Evolutionary conservation across 2,113 vertebrate genomes (phyloP).

Genomic region (Mormoops blainvillei): DNA sequence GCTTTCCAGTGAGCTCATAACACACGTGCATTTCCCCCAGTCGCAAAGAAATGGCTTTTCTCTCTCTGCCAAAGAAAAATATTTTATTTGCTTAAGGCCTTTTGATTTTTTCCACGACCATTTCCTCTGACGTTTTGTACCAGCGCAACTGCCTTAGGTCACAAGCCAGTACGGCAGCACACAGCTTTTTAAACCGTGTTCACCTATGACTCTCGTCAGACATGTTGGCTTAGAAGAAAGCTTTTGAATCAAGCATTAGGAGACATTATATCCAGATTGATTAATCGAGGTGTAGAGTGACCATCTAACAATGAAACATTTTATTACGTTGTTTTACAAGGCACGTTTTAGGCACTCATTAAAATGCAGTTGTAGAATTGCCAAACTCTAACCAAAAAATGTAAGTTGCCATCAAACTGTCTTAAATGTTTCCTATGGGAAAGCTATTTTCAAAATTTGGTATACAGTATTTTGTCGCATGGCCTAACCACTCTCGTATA

Average conservation of each 20-base stretch:
- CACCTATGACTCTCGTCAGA: not conserved
- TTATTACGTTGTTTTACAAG: not conserved
- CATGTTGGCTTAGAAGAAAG: not conserved
- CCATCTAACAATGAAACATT: not conserved
- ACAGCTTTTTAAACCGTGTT: not conserved
- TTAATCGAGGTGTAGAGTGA: not conserved
- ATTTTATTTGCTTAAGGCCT: not conserved
- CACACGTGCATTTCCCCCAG: not conserved
- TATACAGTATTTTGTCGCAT: not conserved
- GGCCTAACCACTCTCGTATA: not conserved
- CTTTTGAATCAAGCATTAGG: not conserved
- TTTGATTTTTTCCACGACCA: not conserved
- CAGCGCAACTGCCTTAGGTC: not conserved
- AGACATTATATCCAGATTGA: not conserved
- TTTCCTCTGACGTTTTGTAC: not conserved
- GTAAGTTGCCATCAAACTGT: not conserved
- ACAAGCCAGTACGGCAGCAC: not conserved
- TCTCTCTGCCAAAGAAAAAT: not conserved
- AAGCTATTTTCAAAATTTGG: not conserved
- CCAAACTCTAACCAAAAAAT: not conserved
- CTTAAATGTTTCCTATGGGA: not conserved
- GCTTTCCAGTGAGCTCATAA: too few relatives aligned
- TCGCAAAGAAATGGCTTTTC: not conserved
- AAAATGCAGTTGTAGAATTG: not conserved
- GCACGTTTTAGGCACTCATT: not conserved